Conservation (phyloP, 2,888 invertebrate genomes). For the Barypeithes pellucidus region DNA sequence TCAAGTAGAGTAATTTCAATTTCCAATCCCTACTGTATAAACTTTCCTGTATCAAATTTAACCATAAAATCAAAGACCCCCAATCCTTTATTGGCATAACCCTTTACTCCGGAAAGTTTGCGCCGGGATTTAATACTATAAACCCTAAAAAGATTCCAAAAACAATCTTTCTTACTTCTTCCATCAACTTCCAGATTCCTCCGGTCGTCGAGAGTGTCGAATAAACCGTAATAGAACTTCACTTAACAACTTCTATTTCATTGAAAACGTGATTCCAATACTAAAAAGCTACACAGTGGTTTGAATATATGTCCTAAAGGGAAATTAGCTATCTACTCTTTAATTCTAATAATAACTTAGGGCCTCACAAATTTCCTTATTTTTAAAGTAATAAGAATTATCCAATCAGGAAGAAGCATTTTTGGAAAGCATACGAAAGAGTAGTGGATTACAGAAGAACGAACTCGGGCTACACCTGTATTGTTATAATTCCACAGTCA, state of each 20-base stretch:
- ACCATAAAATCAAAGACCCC: neutral
- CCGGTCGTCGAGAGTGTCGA: slow-evolving; percentile 62
- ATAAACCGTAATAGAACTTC: slow-evolving; percentile 68
- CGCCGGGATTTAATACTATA: slow-evolving; percentile 30
- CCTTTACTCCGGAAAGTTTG: slow-evolving; percentile 20
- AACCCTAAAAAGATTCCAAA: slow-evolving; percentile 41
- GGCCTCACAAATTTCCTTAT: too few species aligned
- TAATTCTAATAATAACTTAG: too few species aligned
- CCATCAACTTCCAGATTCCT: slow-evolving; percentile 52
- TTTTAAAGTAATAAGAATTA: too few species aligned
- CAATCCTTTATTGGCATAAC: slow-evolving; percentile 3
- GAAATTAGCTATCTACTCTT: too few species aligned
- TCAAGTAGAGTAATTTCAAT: neutral
- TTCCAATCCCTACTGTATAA: neutral
- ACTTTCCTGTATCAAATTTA: neutral
- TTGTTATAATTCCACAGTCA: too few species aligned
- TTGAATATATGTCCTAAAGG: neutral
- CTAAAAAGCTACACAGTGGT: slow-evolving; percentile 37
- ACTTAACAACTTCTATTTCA: slow-evolving; percentile 69
- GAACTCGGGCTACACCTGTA: too few species aligned
- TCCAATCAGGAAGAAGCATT: too few species aligned
- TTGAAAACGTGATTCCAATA: slow-evolving; percentile 66
- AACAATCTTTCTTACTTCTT: slow-evolving; percentile 43
- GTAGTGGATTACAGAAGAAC: too few species aligned
- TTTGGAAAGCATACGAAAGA: too few species aligned